Conservation (phyloP, 2,797 vertebrate species). For the Cheirogaleus major region DNA sequence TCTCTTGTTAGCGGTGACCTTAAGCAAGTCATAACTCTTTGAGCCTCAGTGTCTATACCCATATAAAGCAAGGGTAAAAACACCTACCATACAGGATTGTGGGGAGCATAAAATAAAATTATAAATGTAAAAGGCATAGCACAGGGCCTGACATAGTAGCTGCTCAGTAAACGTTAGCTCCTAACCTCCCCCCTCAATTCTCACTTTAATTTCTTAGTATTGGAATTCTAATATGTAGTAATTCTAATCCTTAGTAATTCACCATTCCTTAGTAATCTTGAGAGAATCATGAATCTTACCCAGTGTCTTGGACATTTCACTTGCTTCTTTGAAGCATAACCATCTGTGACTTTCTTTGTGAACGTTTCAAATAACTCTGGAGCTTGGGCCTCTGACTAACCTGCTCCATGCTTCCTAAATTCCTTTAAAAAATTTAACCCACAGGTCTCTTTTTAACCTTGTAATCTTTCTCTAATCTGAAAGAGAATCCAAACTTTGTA, state of each 20-base stretch:
- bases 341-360: slow-evolving; percentile 36
- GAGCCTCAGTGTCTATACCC: background rate
- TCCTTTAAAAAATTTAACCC: background rate
- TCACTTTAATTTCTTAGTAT: background rate
- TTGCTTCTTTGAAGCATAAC: background rate
- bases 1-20: background rate
- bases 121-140: background rate
- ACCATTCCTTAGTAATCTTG: background rate
- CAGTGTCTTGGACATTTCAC: background rate
- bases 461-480: slow-evolving; percentile 4
- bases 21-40: background rate
- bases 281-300: background rate
- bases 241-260: slow-evolving; percentile 28
- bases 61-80: background rate
- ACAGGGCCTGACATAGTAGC: background rate
- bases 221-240: background rate
- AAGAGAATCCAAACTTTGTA: slow-evolving; percentile 5
- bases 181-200: background rate
- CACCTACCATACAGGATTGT: background rate
- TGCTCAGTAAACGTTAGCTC: background rate
- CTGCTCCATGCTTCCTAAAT: slow-evolving; percentile 30
- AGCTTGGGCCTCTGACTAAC: background rate
- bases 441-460: background rate
- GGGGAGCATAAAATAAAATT: background rate
- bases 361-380: slow-evolving; percentile 44